phyloP scores from a whole-genome alignment of 2,113 vertebrate genomes.

The Vulpes vulpes region DNA sequence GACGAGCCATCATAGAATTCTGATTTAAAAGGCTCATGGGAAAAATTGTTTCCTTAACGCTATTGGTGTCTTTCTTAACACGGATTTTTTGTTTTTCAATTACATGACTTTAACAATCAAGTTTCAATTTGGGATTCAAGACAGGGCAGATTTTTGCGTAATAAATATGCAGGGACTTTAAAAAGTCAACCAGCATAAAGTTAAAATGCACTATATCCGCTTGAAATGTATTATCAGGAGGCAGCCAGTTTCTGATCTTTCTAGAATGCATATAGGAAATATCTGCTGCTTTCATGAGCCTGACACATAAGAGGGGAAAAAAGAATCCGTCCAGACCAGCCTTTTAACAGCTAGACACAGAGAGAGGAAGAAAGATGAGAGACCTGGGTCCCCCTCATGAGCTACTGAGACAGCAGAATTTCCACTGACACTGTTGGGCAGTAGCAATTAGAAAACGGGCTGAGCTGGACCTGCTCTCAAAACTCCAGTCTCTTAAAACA shows the following conservation, averaged over 20 bases:
- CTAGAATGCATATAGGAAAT: slow-evolving; percentile 60
- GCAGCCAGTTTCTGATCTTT: slow-evolving; percentile 8
- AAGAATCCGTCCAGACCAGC: slow-evolving; percentile 2
- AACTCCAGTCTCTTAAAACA: neutral
- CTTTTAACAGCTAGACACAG: slow-evolving; percentile 52
- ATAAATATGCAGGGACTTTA: neutral
- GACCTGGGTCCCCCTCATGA: neutral
- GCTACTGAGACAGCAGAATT: slow-evolving; percentile 16
- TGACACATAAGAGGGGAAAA: neutral
- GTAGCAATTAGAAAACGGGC: slow-evolving; percentile 26
- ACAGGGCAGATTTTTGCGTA: neutral
- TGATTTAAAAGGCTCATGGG: neutral
- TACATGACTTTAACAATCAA: neutral
- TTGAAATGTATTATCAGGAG: slow-evolving; percentile 34
- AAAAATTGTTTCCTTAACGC: slow-evolving; percentile 55
- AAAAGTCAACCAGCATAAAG: slow-evolving; percentile 54
- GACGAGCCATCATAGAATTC: slow-evolving; percentile 58
- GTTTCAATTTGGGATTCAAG: slow-evolving; percentile 12
- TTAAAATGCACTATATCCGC: neutral
- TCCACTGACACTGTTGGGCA: neutral
- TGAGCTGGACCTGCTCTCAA: slow-evolving; percentile 33
- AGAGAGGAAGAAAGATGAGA: slow-evolving; percentile 53
- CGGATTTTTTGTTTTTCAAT: neutral
- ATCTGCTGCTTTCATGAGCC: slow-evolving; percentile 49
- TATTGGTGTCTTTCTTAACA: neutral